phyloP scores from a whole-genome alignment of 2,797 vertebrate species.

The Ctenosaura bakeri region DNA sequence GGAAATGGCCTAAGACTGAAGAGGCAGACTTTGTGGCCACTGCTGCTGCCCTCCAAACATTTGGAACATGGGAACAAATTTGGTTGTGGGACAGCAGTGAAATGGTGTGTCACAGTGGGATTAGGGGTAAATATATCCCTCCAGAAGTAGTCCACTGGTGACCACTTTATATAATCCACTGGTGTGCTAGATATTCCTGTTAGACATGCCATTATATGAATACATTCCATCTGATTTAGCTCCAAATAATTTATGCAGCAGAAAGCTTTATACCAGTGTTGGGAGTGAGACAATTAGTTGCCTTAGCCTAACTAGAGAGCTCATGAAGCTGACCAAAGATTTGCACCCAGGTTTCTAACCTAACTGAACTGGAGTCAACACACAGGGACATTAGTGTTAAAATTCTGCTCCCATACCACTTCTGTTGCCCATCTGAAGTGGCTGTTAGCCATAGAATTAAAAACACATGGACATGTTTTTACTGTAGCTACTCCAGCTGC shows the following conservation, averaged over 20 bases:
- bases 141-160: not conserved
- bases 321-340: not conserved
- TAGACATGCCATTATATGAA: not conserved
- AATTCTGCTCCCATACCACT: not conserved
- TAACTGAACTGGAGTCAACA: not conserved
- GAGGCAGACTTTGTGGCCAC: too few species aligned
- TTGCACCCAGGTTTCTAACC: not conserved
- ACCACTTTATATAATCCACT: not conserved
- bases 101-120: too few species aligned
- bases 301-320: not conserved
- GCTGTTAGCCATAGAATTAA: not conserved
- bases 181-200: not conserved
- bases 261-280: not conserved
- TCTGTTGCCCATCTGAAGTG: not conserved
- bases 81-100: too few species aligned
- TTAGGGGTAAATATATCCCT: too few species aligned
- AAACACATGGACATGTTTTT: not conserved
- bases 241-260: not conserved
- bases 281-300: not conserved
- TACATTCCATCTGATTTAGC: not conserved
- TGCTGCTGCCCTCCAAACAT: too few species aligned
- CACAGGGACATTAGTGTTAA: too few species aligned
- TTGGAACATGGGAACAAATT: too few species aligned
- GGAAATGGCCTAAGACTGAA: too few species aligned
- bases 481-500: too few species aligned